Conservation (phyloP, 2,888 invertebrate genomes). For the Dioctria rufipes region DNA sequence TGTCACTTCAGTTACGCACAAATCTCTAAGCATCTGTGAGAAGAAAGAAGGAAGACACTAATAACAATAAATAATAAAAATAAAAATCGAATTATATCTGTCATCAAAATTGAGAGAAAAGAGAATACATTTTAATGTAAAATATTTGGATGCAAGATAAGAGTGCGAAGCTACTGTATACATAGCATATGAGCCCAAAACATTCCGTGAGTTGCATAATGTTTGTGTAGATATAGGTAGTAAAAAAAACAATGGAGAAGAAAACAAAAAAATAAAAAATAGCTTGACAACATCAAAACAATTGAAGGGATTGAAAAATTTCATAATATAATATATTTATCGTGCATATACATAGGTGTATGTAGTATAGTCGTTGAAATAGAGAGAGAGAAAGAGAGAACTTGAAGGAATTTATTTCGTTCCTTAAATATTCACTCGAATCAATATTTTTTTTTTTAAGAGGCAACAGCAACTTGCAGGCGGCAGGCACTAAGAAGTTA, state of each 20-base stretch:
- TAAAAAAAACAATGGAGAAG: not conserved
- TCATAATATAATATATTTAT: not conserved
- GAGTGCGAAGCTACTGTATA: constrained; percentile 29
- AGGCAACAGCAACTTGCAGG: constrained; percentile 28
- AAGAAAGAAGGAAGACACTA: constrained; percentile 62
- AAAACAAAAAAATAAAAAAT: constrained; percentile 22
- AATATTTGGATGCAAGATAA: constrained; percentile 25
- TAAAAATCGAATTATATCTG: not conserved
- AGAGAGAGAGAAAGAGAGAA: not conserved
- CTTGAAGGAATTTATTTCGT: constrained; percentile 11
- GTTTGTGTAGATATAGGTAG: not conserved
- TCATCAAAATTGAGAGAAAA: constrained; percentile 25
- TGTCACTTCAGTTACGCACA: constrained; percentile 64
- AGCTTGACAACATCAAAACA: constrained; percentile 40
- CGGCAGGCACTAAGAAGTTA: constrained; percentile 37
- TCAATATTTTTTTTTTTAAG: not conserved
- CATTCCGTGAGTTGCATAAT: constrained; percentile 45
- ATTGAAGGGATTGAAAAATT: constrained; percentile 4
- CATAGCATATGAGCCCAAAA: constrained; percentile 38
- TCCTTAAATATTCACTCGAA: constrained; percentile 1
- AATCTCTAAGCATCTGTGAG: constrained; percentile 71
- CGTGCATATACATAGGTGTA: constrained; percentile 14
- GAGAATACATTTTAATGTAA: constrained; percentile 19
- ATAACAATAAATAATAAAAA: constrained; percentile 35
- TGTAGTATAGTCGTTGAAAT: constrained; percentile 10